phyloP scores from a whole-genome alignment of 2,888 invertebrate genomes.

The Plebejus argus region DNA sequence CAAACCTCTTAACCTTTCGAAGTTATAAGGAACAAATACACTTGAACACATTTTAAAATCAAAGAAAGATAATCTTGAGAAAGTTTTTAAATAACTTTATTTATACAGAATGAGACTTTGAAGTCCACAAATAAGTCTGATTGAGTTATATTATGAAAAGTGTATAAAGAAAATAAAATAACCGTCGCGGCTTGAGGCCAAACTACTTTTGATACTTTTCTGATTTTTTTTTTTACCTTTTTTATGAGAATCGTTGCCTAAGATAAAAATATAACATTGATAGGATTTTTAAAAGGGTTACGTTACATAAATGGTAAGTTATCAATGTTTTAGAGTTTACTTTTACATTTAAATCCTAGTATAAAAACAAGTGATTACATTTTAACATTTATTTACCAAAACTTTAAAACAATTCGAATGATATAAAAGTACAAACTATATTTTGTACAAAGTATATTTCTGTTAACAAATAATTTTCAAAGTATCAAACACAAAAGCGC shows the following conservation, averaged over 20 bases:
- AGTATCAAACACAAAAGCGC: background rate
- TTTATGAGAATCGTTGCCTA: background rate
- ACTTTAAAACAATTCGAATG: too few species aligned
- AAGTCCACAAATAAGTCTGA: constrained; percentile 8
- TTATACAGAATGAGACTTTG: constrained; percentile 9
- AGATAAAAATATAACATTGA: too few species aligned
- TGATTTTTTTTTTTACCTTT: background rate
- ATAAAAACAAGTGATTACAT: background rate
- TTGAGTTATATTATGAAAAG: constrained; percentile 10
- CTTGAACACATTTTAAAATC: background rate
- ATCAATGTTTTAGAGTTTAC: too few species aligned
- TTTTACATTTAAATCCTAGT: too few species aligned
- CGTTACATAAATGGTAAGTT: too few species aligned
- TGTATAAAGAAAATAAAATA: background rate
- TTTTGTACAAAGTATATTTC: background rate
- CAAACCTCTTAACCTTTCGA: background rate
- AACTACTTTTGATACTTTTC: background rate
- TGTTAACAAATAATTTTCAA: background rate
- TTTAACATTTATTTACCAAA: background rate
- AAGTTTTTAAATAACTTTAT: constrained; percentile 14
- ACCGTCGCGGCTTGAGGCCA: background rate
- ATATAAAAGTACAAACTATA: too few species aligned
- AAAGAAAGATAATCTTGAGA: background rate
- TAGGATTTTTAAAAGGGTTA: too few species aligned
- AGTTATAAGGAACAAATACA: background rate